Conservation (phyloP, 2,113 vertebrate genomes). For the Peromyscus leucopus region DNA sequence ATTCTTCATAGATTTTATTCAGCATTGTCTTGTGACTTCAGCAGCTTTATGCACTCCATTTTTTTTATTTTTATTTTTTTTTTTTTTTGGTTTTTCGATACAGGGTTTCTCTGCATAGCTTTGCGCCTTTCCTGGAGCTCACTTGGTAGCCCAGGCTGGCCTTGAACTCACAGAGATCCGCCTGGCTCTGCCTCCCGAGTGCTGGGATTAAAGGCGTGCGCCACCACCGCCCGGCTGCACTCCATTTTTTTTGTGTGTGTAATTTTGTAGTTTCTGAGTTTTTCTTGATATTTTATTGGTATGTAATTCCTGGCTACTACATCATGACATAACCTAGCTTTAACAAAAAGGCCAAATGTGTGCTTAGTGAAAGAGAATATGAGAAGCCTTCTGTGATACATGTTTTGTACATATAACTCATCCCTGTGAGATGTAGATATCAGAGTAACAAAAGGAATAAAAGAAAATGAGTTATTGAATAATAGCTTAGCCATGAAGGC, state of each 20-base stretch:
- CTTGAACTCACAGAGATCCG: too few species aligned
- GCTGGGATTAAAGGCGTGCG: too few species aligned
- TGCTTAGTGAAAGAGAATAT: neutral
- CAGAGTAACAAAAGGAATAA: rapidly evolving
- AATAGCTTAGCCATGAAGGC: neutral
- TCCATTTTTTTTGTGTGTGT: neutral
- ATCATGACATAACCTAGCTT: slow-evolving; percentile 59
- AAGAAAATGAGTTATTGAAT: rapidly evolving
- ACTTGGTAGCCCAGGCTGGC: too few species aligned
- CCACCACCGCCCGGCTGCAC: too few species aligned
- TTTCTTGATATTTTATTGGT: neutral
- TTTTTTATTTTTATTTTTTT: too few species aligned
- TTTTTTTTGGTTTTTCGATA: too few species aligned
- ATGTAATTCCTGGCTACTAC: neutral
- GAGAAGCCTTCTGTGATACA: neutral
- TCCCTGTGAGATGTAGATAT: too few species aligned
- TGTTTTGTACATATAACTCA: neutral
- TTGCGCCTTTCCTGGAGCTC: too few species aligned
- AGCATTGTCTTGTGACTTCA: neutral
- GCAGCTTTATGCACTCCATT: neutral
- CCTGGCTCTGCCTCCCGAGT: too few species aligned
- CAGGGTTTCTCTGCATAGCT: too few species aligned
- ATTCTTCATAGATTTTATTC: neutral
- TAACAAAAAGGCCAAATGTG: slow-evolving; percentile 53
- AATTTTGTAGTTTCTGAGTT: neutral